Conservation (phyloP, 2,113 vertebrate species). For the Tychaedon coryphoeus region DNA sequence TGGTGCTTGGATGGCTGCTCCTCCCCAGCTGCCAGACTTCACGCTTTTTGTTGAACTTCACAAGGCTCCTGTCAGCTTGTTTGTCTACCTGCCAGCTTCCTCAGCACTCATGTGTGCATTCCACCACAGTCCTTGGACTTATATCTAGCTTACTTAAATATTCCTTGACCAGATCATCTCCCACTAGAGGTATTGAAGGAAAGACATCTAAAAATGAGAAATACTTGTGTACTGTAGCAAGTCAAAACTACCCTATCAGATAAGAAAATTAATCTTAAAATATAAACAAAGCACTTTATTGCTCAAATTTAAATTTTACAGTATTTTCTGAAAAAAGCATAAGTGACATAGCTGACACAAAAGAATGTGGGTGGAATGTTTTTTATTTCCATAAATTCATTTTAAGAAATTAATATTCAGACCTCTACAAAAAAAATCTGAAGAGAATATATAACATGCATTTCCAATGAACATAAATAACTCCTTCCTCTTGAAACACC, state of each 20-base stretch:
- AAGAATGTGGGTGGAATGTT: not conserved
- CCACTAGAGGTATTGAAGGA: not conserved
- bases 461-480: not conserved
- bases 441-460: not conserved
- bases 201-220: not conserved
- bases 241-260: not conserved
- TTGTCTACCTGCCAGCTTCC: not conserved
- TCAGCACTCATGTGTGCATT: not conserved
- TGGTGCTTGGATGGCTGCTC: not conserved
- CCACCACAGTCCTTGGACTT: not conserved
- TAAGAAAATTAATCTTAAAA: not conserved
- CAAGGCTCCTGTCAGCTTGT: not conserved
- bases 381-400: not conserved
- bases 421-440: not conserved
- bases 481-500: not conserved
- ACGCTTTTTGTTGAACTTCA: not conserved
- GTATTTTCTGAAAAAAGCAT: not conserved
- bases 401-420: not conserved
- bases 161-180: not conserved
- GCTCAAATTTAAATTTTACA: not conserved
- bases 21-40: not conserved
- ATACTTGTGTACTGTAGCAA: not conserved
- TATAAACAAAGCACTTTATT: not conserved
- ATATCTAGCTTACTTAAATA: not conserved
- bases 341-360: not conserved